These are phyloP conservation scores for Yoshiicerus persimilis DNA, from an alignment of 1,140 invertebrate species.

Conservation along the genomic window DNA sequence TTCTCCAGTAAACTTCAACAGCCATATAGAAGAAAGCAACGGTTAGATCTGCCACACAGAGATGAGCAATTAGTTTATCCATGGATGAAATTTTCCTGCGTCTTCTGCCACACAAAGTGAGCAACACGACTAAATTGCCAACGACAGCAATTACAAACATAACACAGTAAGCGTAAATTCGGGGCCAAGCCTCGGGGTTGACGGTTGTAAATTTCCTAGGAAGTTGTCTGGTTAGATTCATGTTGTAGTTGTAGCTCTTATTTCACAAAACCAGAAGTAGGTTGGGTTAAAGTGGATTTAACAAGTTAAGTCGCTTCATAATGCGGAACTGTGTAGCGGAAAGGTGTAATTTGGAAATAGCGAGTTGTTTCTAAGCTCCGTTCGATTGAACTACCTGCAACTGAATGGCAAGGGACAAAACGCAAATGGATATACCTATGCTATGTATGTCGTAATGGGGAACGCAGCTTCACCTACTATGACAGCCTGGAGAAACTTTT, in stretches of 20 bases:
- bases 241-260: no score
- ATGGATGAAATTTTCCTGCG: constrained; percentile 57
- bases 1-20: constrained; percentile 68
- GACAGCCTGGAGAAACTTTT: background rate
- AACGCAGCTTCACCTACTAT: background rate
- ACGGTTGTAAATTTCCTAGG: constrained; percentile 8
- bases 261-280: background rate
- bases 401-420: no score
- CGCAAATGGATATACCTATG: no score
- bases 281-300: no score
- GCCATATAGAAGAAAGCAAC: constrained; percentile 76
- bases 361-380: no score
- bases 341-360: no score
- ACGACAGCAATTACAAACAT: constrained; percentile 68
- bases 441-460: background rate
- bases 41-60: constrained; percentile 75
- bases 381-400: no score
- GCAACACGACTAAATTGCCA: constrained; percentile 73
- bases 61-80: constrained; percentile 69
- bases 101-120: constrained; percentile 66
- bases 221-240: background rate
- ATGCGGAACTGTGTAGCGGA: no score
- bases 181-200: background rate
- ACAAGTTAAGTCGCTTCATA: background rate
- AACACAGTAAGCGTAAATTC: constrained; percentile 67